Base-by-base conservation (phyloP, 2,797 vertebrate species). In the Gallinago stenura region DNA sequence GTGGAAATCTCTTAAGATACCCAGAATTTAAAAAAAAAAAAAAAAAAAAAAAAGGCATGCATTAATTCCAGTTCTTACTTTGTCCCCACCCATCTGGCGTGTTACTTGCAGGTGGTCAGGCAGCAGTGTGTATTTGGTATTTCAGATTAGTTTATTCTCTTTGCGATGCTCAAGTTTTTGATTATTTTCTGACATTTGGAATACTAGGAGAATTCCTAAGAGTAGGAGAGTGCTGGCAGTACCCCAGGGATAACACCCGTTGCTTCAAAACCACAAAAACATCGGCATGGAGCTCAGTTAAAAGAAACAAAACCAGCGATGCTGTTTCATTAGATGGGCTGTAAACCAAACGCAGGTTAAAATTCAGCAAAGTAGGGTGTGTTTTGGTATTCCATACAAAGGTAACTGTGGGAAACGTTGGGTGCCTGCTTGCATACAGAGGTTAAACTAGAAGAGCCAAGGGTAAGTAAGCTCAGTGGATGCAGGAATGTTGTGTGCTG, bases 241-340 rank as follows among this genome's bases (percentile, higher is more conserved):
- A 73, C 46, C 41, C 56, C 41, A 48, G 73, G 56, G 75, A 81
- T 93, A 84, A 51, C 51, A 82, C 72, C 77, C 79, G 62, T 87
- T 92, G 43, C 80, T 87, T 64, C 83, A 94, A 90, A 95, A 76
- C n/a, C 43, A 84, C 17, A 4, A 48, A 91, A 96, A 70, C 76
- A 48, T 61, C 73, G 56, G 58, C 30, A 7, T 9, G 17, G 31
- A 82, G 62, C 54, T 89, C 70, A 73, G 58, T 84, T 87, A 87
- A 86, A 95, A 83, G 87, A 86, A 76, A 62, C 41, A 87, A 85
- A 82, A 82, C n/a, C 54, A 54, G 26, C 28, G 22, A 16, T 58
- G 30, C 33, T 51, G 61, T 90, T 82, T 84, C 37, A 13, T 79
- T 87, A 60, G 39, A 41, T 72, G 54, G 82, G 43, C 54, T 84